Conservation (phyloP, 2,888 invertebrate genomes). For the Sepiola atlantica region DNA sequence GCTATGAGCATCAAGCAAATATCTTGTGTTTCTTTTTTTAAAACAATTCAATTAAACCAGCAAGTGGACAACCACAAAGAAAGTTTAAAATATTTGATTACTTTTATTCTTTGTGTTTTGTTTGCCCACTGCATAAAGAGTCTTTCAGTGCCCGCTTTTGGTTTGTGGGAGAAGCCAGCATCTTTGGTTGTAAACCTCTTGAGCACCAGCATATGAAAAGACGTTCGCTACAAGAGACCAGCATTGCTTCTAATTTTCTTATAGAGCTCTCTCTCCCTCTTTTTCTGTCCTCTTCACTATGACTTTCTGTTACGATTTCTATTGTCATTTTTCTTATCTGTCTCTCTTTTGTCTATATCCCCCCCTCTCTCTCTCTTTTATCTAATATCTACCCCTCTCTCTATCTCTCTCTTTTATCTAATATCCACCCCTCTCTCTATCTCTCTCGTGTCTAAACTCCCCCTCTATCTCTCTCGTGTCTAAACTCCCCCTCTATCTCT, state of each 20-base stretch:
- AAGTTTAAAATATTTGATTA: neutral
- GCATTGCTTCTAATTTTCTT: neutral
- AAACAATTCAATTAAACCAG: neutral
- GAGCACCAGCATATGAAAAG: neutral
- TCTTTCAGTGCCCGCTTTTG: neutral
- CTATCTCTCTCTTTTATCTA: too few species aligned
- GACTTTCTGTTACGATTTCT: too few species aligned
- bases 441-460: too few species aligned
- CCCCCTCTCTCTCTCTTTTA: too few species aligned
- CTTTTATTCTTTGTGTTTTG: neutral
- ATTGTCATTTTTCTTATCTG: too few species aligned
- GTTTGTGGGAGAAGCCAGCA: neutral
- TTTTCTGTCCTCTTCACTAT: neutral
- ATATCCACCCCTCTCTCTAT: too few species aligned
- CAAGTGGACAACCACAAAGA: conserved; percentile 20
- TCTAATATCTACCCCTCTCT: too few species aligned
- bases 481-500: too few species aligned
- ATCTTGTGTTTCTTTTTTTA: neutral
- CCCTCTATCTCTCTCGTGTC: too few species aligned
- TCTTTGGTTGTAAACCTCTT: neutral
- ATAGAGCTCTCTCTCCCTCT: neutral
- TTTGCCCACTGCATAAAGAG: too few species aligned
- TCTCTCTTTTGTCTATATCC: too few species aligned
- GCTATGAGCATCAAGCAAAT: neutral
- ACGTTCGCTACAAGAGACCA: neutral